phyloP scores from a whole-genome alignment of 2,113 vertebrate genomes.

The Zosterops japonicus region DNA sequence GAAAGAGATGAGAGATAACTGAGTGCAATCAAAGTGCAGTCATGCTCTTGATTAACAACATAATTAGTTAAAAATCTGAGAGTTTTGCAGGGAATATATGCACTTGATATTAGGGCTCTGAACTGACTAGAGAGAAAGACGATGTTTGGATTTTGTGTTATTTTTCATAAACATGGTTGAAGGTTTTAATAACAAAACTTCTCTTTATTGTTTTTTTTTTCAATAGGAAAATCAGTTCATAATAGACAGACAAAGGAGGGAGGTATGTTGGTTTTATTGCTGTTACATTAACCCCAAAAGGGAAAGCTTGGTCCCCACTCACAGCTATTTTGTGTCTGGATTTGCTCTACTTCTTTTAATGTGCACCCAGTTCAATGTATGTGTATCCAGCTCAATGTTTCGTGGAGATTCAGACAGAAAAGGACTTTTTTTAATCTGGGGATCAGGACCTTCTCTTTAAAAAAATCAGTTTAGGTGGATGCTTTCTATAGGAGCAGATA shows the following conservation, averaged over 20 bases:
- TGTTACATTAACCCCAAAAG: background rate
- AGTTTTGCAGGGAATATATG: background rate
- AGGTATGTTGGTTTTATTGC: background rate
- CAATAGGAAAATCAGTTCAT: background rate
- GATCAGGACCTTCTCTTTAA: background rate
- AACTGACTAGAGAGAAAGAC: background rate
- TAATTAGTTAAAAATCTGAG: background rate
- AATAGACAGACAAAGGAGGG: background rate
- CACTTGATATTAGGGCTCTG: background rate
- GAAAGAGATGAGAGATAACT: slow-evolving; percentile 5
- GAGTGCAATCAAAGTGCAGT: slow-evolving; percentile 6
- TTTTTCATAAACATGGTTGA: background rate
- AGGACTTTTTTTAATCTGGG: background rate
- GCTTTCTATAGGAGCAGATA: background rate
- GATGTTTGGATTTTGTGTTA: background rate
- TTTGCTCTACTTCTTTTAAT: background rate
- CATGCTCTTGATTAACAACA: slow-evolving; percentile 36
- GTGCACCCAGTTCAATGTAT: too few species aligned
- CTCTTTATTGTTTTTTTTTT: background rate
- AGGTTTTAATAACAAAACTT: background rate
- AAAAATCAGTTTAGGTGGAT: background rate
- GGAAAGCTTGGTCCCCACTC: background rate
- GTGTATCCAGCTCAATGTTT: background rate
- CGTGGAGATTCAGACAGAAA: background rate
- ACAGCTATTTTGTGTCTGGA: background rate